phyloP scores from a whole-genome alignment of 2,113 vertebrate species.

The Elachura formosa region DNA sequence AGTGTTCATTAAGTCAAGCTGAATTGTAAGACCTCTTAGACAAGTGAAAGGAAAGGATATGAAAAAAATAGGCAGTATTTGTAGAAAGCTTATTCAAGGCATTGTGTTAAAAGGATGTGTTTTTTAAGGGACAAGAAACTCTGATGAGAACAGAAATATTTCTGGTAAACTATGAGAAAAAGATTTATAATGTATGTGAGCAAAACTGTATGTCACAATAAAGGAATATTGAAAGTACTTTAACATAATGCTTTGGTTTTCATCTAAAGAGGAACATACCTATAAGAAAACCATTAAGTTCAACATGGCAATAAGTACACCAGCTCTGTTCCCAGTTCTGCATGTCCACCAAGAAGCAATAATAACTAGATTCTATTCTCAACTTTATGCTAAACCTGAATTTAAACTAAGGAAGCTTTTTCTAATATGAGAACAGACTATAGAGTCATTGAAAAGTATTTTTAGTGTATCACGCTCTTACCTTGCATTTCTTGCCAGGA shows the following conservation, averaged over 20 bases:
- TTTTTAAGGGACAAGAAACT: neutral
- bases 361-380: neutral
- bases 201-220: neutral
- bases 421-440: neutral
- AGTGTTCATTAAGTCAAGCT: neutral
- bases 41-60: neutral
- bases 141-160: neutral
- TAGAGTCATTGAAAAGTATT: neutral
- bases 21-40: neutral
- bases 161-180: neutral
- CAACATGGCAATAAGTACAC: neutral
- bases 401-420: neutral
- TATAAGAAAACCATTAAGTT: neutral
- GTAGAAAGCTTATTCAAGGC: neutral
- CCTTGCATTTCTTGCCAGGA: neutral
- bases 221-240: neutral
- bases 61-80: neutral
- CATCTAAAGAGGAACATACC: accelerated
- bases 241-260: neutral
- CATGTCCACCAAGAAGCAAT: neutral
- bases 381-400: neutral
- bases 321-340: neutral
- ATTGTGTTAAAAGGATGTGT: neutral
- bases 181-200: neutral
- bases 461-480: neutral